Percentiles rank a stretch among this genome's conserved stretches.
phyloP scores from a whole-genome alignment of 1,140 invertebrate genomes.

The Drosophila paulistorum region DNA sequence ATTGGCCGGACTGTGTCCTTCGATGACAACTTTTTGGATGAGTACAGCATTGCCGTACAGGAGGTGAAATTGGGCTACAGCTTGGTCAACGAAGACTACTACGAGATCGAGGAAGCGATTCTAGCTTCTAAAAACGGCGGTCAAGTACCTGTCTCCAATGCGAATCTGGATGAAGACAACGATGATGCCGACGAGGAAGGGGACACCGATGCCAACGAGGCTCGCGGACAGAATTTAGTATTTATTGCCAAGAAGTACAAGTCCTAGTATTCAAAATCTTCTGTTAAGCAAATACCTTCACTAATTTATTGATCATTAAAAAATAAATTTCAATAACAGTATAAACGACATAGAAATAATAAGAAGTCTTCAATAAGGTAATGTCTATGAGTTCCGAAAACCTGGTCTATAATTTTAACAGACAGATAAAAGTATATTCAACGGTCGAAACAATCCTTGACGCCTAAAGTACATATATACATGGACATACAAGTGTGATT shows the following conservation, averaged over 20 bases:
- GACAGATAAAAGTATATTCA: no score
- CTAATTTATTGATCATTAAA: neutral
- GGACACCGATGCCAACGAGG: constrained; percentile 31
- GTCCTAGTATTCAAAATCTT: neutral
- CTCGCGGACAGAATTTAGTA: constrained; percentile 61
- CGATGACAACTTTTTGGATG: constrained; percentile 73
- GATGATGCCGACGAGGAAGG: constrained; percentile 30
- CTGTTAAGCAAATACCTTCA: neutral
- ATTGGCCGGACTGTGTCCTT: constrained; percentile 67
- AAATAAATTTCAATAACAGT: neutral
- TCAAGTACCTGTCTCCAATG: neutral
- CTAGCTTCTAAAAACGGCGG: constrained; percentile 30
- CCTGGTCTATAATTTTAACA: no score
- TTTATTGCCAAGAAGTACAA: constrained; percentile 58
- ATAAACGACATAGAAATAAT: no score
- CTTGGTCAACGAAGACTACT: constrained; percentile 75
- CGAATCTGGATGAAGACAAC: constrained; percentile 28
- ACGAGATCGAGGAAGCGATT: constrained; percentile 60
- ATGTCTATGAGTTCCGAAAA: no score
- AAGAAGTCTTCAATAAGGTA: no score
- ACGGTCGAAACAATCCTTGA: no score
- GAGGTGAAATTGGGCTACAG: constrained; percentile 65
- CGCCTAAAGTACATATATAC: no score
- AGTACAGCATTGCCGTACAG: constrained; percentile 66
- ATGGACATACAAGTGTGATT: no score